A percentile compares a stretch with the other conserved stretches of the same genome.
Conservation (phyloP, 2,888 invertebrate genomes). For the Euphydryas editha region DNA sequence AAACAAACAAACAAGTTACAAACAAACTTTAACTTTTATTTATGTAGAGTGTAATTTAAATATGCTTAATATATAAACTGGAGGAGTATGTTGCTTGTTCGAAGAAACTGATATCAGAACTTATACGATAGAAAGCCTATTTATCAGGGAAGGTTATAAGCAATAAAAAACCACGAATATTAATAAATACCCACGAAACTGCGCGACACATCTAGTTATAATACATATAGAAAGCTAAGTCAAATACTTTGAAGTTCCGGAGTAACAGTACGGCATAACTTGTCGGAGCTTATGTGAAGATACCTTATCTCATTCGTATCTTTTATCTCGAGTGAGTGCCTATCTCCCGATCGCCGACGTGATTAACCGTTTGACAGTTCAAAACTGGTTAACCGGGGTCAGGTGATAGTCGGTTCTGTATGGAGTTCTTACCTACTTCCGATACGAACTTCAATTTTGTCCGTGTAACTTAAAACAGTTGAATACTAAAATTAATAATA, state of each 20-base stretch:
- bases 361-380: conserved; percentile 33
- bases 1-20: too few species aligned
- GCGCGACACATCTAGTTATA: not conserved
- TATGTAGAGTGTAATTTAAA: too few species aligned
- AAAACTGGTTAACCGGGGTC: conserved; percentile 15
- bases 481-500: too few species aligned
- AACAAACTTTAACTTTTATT: too few species aligned
- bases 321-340: conserved; percentile 23
- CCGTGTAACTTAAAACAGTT: not conserved
- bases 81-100: too few species aligned
- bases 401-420: conserved; percentile 6
- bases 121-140: too few species aligned
- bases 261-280: conserved; percentile 9
- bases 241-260: not conserved
- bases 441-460: not conserved
- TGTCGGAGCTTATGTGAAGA: conserved; percentile 8
- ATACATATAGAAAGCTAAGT: not conserved
- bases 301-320: conserved; percentile 14
- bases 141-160: too few species aligned
- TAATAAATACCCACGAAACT: not conserved
- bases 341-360: conserved; percentile 32
- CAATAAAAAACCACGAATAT: too few species aligned
- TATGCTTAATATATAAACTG: too few species aligned
- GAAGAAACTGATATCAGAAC: too few species aligned
- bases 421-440: not conserved